Conservation (phyloP, 2,797 vertebrate species). For the Enteromius trimaculatus region DNA sequence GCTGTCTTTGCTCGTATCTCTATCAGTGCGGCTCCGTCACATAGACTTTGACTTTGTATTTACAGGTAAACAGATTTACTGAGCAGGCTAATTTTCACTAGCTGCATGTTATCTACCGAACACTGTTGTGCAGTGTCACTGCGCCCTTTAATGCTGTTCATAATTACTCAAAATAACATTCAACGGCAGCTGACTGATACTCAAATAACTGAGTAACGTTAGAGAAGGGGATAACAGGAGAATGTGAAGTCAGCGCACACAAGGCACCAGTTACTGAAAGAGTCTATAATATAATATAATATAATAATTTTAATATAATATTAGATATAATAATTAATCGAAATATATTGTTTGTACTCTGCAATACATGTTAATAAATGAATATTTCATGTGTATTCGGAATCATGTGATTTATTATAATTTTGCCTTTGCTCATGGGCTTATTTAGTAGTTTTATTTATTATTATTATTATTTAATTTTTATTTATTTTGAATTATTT, state of each 20-base stretch:
- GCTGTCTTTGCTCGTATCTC: not conserved
- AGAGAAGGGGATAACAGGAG: not conserved
- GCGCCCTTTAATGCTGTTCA: not conserved
- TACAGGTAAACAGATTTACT: not conserved
- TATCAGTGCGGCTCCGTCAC: not conserved
- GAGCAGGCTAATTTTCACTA: not conserved
- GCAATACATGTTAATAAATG: not conserved
- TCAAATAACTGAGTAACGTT: not conserved
- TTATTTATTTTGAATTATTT: not conserved
- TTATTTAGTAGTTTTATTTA: too few relatives aligned
- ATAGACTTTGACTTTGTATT: conserved; percentile 4
- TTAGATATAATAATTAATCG: not conserved
- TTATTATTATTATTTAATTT: not conserved
- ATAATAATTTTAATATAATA: not conserved
- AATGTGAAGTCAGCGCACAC: conserved; percentile 18
- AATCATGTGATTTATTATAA: not conserved
- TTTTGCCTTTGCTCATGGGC: too few relatives aligned
- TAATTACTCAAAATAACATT: not conserved
- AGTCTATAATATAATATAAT: not conserved
- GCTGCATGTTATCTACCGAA: not conserved
- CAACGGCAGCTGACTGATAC: not conserved
- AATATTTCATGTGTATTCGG: not conserved
- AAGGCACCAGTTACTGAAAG: not conserved
- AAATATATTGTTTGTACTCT: not conserved
- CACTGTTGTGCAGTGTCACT: not conserved